These are phyloP conservation scores for Hypotaenidia philippensis DNA, from an alignment of 2,797 vertebrate genomes.

Conservation along the genomic window DNA sequence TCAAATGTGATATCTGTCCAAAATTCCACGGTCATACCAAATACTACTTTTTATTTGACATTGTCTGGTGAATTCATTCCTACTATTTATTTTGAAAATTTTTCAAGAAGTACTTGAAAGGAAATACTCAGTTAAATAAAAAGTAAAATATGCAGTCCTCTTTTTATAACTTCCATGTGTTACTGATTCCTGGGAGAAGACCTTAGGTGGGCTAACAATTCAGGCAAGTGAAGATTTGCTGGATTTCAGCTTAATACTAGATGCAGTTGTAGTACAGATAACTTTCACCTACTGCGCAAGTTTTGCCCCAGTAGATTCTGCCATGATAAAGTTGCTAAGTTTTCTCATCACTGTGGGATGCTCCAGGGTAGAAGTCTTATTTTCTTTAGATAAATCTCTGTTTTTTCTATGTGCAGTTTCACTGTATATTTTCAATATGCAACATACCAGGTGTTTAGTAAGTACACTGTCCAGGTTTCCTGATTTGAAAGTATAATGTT, in stretches of 20 bases:
- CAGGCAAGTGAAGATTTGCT: not conserved
- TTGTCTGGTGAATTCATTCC: not conserved
- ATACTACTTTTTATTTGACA: not conserved
- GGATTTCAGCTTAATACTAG: not conserved
- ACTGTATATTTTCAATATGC: not conserved
- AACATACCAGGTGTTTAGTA: conserved; percentile 5
- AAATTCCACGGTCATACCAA: not conserved
- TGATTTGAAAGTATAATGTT: conserved; percentile 17
- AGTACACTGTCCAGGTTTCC: not conserved
- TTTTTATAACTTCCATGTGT: not conserved
- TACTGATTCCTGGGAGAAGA: not conserved
- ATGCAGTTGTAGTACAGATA: not conserved
- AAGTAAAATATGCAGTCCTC: not conserved
- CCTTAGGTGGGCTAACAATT: not conserved
- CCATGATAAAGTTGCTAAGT: not conserved
- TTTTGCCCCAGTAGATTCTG: not conserved
- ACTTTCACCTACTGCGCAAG: not conserved
- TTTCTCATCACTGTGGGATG: not conserved
- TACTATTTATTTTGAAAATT: not conserved
- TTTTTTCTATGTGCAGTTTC: not conserved
- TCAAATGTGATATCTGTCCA: not conserved
- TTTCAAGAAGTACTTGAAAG: not conserved
- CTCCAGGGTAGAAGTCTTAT: not conserved
- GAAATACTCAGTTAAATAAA: not conserved
- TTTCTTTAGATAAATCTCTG: not conserved